phyloP scores from a whole-genome alignment of 2,888 invertebrate species.

The Spodoptera littoralis region DNA sequence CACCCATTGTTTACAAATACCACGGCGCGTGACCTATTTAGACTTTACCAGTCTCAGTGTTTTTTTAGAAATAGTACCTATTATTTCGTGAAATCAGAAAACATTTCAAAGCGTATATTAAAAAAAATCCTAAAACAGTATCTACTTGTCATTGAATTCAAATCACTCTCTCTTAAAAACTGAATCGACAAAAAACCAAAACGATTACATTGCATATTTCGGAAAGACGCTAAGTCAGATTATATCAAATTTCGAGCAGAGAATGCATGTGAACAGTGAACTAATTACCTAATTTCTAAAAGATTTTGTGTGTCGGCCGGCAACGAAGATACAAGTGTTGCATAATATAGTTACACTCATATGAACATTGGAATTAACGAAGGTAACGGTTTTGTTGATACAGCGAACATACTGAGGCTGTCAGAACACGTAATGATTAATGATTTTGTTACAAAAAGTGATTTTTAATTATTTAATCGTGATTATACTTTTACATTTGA shows the following conservation, averaged over 20 bases:
- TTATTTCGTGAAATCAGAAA: background rate
- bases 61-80: no score
- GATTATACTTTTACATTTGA: background rate
- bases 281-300: constrained; percentile 52
- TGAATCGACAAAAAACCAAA: constrained; percentile 8
- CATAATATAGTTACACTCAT: constrained; percentile 34
- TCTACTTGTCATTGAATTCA: constrained; percentile 2
- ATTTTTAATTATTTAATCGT: background rate
- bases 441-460: constrained; percentile 11
- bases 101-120: background rate
- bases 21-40: constrained; percentile 4
- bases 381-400: constrained; percentile 14
- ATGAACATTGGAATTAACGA: constrained; percentile 27
- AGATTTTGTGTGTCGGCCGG: constrained; percentile 25
- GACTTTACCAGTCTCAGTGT: background rate
- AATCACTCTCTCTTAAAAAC: constrained; percentile 7
- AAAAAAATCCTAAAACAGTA: constrained; percentile 4
- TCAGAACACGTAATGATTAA: background rate
- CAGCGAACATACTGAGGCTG: constrained; percentile 3
- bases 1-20: constrained; percentile 31
- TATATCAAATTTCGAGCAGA: constrained; percentile 33
- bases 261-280: constrained; percentile 39
- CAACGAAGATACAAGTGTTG: constrained; percentile 25
- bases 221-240: constrained; percentile 25
- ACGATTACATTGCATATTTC: constrained; percentile 19